Percentiles rank a stretch among this genome's conserved stretches.
phyloP scores from a whole-genome alignment of 1,140 invertebrate species.

The Portunus trituberculatus region DNA sequence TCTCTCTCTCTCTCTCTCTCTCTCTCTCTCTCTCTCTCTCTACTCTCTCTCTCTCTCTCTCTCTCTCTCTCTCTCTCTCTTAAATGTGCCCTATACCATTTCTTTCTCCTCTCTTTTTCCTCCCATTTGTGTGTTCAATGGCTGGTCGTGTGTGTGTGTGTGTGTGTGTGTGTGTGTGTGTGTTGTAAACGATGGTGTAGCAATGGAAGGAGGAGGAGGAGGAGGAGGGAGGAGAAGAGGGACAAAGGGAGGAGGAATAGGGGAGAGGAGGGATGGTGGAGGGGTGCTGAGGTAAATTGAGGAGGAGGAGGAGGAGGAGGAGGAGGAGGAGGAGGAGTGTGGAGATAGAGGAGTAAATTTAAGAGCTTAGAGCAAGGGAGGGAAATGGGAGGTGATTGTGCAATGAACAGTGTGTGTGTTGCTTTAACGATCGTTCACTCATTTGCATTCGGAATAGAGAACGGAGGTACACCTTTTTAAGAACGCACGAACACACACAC shows the following conservation, averaged over 20 bases:
- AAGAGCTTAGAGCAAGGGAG: neutral
- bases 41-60: neutral
- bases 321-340: neutral
- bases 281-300: neutral
- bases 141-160: too few species aligned
- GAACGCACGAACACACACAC: neutral
- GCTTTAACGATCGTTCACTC: neutral
- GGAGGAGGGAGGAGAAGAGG: too few species aligned
- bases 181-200: too few species aligned
- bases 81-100: too few species aligned
- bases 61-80: too few species aligned
- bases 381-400: constrained; percentile 9
- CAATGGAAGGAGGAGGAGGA: too few species aligned
- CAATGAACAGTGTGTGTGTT: neutral
- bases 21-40: constrained; percentile 20
- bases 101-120: too few species aligned
- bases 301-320: neutral
- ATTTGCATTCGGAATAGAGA: neutral
- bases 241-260: neutral
- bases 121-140: too few species aligned
- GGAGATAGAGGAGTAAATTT: neutral
- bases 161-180: too few species aligned
- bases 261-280: neutral
- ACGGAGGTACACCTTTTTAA: neutral
- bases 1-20: constrained; percentile 20